Evolutionary conservation across 2,797 vertebrate species (phyloP), one percentile per base, ranked within the genome.

Genomic region (Lagorchestes hirsutus): DNA sequence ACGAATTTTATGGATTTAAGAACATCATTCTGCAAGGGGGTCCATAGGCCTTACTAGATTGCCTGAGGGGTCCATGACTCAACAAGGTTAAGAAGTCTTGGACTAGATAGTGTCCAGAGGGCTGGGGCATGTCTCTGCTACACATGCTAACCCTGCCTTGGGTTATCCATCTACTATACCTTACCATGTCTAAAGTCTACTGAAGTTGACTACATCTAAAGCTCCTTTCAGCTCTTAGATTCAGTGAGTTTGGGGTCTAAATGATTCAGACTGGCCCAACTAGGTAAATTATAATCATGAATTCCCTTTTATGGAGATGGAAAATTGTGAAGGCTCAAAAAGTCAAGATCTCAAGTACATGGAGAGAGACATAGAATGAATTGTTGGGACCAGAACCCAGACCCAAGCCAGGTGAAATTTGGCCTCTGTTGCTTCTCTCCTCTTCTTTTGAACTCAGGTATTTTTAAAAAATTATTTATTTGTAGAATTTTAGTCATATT

Each of bases 291-390:
- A 82, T 9, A 82, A 46, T 74, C 18, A 9, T 40, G 18, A 46
- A 6, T 46, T 9, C 3, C 8, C 40, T 82, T 92, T 93, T 91
- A 90, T 52, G 40, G 91, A 95, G 34, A 11, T 67, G 40, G 24
- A 55, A 27, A 57, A 93, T 1, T 94, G 5, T 94, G 5, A 94
- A 95, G 18, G 1, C 50, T 12, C 90, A 94, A n/a, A 90, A 93
- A 96, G 92, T 13, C 16, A 93, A 92, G 54, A 28, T 92, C 62
- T 90, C 16, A 24, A 92, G 40, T 50, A 90, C 95, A 29, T 90
- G 91, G 3, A 50, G 54, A 5, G 40, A 54, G 34, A n/a, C 34
- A 67, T 0, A 74, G 34, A n/a, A 5, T 22, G 18, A 50, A 87
- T 27, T 50, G 14, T 50, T 46, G 74, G 74, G 40, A 27, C 22